Conservation (phyloP, 2,797 vertebrate genomes). For the Babyrousa celebensis region DNA sequence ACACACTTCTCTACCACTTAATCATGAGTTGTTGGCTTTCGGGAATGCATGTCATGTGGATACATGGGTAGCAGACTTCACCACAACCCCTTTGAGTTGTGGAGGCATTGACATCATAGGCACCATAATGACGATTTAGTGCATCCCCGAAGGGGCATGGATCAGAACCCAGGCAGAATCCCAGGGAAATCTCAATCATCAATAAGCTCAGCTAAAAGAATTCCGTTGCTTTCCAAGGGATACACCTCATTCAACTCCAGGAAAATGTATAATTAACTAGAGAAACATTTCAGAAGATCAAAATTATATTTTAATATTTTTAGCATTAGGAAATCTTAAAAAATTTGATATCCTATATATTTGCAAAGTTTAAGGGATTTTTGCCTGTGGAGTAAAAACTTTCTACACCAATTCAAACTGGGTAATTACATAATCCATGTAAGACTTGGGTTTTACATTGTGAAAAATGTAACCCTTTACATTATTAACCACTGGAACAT, state of each 20-base stretch:
- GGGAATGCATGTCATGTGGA: rapidly evolving
- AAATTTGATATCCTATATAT: background rate
- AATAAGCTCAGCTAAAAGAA: background rate
- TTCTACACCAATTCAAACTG: constrained; percentile 51
- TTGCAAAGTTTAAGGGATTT: constrained; percentile 39
- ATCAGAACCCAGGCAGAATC: background rate
- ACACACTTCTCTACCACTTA: background rate
- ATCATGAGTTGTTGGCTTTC: background rate
- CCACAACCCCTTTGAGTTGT: background rate
- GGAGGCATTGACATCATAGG: background rate
- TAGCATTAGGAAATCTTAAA: constrained; percentile 8
- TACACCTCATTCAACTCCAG: rapidly evolving
- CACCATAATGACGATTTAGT: background rate
- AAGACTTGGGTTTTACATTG: constrained; percentile 6
- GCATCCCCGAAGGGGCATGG: background rate
- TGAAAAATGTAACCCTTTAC: background rate
- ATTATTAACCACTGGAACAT: background rate
- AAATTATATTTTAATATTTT: constrained; percentile 23
- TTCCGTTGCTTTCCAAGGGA: background rate
- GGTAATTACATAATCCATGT: constrained; percentile 5
- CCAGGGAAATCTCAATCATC: background rate
- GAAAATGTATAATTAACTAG: background rate
- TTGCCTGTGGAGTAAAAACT: background rate
- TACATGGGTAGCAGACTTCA: background rate
- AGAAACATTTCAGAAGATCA: constrained; percentile 1